Evolutionary conservation across 2,888 invertebrate genomes (phyloP).

Genomic region (Heliconius ethilla): DNA sequence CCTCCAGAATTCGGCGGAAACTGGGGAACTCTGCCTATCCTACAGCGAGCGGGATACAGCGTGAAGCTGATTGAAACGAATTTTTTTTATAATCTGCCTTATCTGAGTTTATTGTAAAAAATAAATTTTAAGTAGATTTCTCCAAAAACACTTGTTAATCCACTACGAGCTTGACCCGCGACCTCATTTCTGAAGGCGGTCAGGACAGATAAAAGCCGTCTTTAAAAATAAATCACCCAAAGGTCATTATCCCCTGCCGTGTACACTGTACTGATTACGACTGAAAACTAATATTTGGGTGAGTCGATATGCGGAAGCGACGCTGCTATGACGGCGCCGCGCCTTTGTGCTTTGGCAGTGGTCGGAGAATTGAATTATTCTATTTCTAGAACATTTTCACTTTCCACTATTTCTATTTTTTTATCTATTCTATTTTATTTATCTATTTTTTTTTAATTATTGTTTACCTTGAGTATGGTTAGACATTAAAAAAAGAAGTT

Average conservation of each 20-base stretch:
- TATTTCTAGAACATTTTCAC: conserved; percentile 1
- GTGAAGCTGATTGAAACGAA: no score
- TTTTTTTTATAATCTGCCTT: no score
- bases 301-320: conserved; percentile 13
- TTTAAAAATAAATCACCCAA: not conserved
- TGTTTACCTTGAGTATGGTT: no score
- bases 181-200: conserved; percentile 4
- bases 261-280: conserved; percentile 1
- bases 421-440: no score
- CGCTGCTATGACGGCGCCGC: not conserved
- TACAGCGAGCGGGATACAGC: no score
- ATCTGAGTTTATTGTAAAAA: no score
- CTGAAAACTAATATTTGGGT: conserved; percentile 16
- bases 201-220: not conserved
- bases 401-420: not conserved
- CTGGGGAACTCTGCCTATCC: no score
- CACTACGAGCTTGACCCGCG: not conserved
- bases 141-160: not conserved
- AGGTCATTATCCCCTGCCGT: conserved; percentile 2
- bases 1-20: no score
- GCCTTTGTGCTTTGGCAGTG: not conserved
- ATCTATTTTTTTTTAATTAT: not conserved
- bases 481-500: no score
- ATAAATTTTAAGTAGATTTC: not conserved
- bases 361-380: not conserved